Evolutionary conservation across 2,888 invertebrate species (phyloP).

Genomic region (Catocala nupta): DNA sequence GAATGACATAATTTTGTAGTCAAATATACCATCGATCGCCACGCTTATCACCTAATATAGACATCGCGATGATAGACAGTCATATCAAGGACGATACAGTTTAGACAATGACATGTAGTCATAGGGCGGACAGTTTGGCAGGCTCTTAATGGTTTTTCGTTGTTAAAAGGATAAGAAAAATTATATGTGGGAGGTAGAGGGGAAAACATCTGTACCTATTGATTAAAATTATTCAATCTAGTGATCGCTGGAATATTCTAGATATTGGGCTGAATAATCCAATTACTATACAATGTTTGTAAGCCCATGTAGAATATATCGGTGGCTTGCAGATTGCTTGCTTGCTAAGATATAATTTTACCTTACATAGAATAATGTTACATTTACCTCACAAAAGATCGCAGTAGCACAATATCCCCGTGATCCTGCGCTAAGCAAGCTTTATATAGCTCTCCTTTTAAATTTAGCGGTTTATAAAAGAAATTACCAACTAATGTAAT

Average conservation of each 20-base stretch:
- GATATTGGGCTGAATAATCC: not conserved
- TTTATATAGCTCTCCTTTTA: no score
- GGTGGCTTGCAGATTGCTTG: no score
- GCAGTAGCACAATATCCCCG: no score
- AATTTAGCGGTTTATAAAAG: no score
- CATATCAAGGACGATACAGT: conserved; percentile 30
- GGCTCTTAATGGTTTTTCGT: conserved; percentile 22
- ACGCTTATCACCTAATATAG: conserved; percentile 33
- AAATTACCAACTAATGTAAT: no score
- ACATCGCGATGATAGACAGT: conserved; percentile 7
- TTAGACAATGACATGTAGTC: conserved; percentile 1
- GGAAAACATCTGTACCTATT: not conserved
- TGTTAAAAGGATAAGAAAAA: conserved; percentile 15
- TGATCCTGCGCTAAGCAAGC: no score
- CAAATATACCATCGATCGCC: conserved; percentile 15
- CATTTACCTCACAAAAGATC: no score
- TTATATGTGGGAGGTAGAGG: not conserved
- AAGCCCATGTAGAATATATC: no score
- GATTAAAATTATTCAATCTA: not conserved
- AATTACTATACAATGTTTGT: no score
- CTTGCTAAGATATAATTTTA: no score
- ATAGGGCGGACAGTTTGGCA: conserved; percentile 10
- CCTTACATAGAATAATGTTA: no score
- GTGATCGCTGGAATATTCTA: not conserved
- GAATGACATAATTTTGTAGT: conserved; percentile 25